These are phyloP conservation scores for Endotricha flammealis DNA, from an alignment of 2,888 invertebrate species.

Conservation along the genomic window DNA sequence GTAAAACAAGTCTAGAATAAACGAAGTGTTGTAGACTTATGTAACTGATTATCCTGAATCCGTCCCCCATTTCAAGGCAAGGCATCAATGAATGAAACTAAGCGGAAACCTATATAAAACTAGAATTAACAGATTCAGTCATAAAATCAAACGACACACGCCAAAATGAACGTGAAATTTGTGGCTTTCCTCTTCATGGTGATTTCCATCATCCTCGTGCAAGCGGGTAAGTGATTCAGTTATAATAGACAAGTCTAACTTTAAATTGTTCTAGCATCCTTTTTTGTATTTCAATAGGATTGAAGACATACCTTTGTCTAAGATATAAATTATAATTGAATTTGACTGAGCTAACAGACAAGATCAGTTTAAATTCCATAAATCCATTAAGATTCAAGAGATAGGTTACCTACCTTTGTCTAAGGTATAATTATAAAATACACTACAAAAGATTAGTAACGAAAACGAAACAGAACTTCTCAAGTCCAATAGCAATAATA, in stretches of 20 bases:
- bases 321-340: too few species aligned
- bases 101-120: conserved; percentile 48
- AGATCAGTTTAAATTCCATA: too few species aligned
- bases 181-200: conserved; percentile 28
- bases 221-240: conserved; percentile 43
- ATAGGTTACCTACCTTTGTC: too few species aligned
- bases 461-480: too few species aligned
- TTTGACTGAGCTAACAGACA: too few species aligned
- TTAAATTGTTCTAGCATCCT: neutral
- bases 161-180: conserved; percentile 40
- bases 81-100: conserved; percentile 36
- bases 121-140: neutral
- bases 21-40: too few species aligned
- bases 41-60: conserved; percentile 19
- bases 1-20: neutral
- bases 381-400: too few species aligned
- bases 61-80: conserved; percentile 34
- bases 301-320: neutral
- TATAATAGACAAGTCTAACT: neutral
- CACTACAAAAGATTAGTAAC: too few species aligned
- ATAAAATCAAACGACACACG: neutral
- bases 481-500: too few species aligned
- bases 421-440: too few species aligned
- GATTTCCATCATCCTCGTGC: conserved; percentile 25
- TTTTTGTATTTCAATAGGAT: neutral